Percentiles rank a stretch among this genome's conserved stretches.
Conservation (phyloP, 2,797 vertebrate genomes). For the Hippopotamyrus pictus region DNA sequence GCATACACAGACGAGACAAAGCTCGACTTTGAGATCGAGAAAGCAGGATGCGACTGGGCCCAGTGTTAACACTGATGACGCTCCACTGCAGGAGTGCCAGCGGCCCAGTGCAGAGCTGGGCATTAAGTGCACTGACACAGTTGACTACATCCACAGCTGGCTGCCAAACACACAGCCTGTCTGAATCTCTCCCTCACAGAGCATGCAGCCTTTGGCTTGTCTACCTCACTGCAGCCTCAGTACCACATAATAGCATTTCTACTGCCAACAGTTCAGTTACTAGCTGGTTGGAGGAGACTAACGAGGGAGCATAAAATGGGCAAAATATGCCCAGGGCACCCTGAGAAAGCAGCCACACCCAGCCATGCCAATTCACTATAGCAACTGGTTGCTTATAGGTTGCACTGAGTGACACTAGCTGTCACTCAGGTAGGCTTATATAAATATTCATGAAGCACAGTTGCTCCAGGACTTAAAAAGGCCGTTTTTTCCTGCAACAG, state of each 20-base stretch:
- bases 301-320: neutral
- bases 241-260: neutral
- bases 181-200: neutral
- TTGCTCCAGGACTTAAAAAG: neutral
- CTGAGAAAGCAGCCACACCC: neutral
- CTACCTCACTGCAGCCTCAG: neutral
- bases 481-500: neutral
- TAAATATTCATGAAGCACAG: neutral
- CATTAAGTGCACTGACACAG: neutral
- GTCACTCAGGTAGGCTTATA: neutral
- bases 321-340: neutral
- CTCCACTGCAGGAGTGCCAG: neutral
- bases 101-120: neutral
- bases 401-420: neutral
- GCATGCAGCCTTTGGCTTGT: neutral
- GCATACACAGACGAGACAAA: conserved; percentile 34
- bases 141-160: neutral
- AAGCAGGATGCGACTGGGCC: neutral
- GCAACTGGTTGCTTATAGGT: neutral
- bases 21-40: neutral
- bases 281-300: neutral
- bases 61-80: neutral
- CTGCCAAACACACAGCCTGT: neutral
- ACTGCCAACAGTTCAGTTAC: neutral
- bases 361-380: neutral